Evolutionary conservation across 2,113 vertebrate species (phyloP), one percentile per base, ranked within the genome.

Genomic region (Catharus minimus): DNA sequence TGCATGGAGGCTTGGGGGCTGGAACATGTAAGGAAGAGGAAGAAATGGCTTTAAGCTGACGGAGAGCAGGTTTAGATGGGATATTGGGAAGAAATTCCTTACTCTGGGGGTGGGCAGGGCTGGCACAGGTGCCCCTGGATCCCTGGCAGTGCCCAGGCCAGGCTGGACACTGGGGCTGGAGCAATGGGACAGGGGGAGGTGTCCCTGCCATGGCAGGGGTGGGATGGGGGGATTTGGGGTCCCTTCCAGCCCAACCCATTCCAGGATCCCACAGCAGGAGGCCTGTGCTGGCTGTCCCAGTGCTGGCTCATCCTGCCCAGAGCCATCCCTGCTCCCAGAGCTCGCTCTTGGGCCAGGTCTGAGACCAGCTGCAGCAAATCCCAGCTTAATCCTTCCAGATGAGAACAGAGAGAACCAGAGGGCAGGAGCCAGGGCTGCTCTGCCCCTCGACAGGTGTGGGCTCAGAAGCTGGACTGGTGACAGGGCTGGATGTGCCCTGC

Each of bases 291-390:
- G 24, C 19, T 4, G 50, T 14, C 4, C 7, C 36, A 4, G 22
- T 0, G 19, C 0, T 1, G 8, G 11, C 38, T 9, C 44, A 44
- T 2, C 49, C 49, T 50, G 28, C 82, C 21, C 13, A 5, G 32
- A 47, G 56, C 15, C 15, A 39, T 0, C 19, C 15, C n/a, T 2
- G 46, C 47, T 60, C 7, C 57, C 75, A 62, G 28, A 46, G 33
- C 1, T 6, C 3, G 10, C 49, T 56, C 30, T 0, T 2, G 52
- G 77, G 56, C 28, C 13, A 5, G 15, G 58, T 1, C 3, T 2
- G 7, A 14, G n/a, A 49, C 50, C 94, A 92, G 80, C 90, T 94
- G 88, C 67, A 46, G 79, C 82, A 77, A 62, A 82, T 24, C 41
- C 19, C 1, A 72, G 56, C 44, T 36, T 65, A 76, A 93, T 68